Evolutionary conservation across 2,797 vertebrate genomes (phyloP).

Genomic region (Naso thynnoides): DNA sequence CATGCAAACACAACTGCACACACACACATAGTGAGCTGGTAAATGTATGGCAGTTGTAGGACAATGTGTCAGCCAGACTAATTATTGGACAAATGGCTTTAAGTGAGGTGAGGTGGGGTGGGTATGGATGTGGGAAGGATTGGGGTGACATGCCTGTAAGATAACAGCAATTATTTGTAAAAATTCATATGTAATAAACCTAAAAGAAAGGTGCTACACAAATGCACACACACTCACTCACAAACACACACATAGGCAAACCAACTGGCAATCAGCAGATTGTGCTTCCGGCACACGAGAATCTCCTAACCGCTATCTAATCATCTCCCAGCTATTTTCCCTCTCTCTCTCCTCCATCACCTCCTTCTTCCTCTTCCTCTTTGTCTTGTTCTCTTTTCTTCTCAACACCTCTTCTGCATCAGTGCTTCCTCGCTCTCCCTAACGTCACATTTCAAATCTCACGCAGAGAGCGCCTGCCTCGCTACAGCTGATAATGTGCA

Average conservation of each 20-base stretch:
- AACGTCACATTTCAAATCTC: constrained; percentile 66
- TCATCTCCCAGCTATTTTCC: constrained; percentile 46
- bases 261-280: constrained; percentile 34
- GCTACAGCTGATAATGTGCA: constrained; percentile 76
- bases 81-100: constrained; percentile 86
- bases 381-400: constrained; percentile 38
- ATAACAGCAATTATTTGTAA: constrained; percentile 60
- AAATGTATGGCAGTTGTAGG: constrained; percentile 44
- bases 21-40: constrained; percentile 15
- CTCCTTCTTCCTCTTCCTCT: constrained; percentile 43
- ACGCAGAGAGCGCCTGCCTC: constrained; percentile 63
- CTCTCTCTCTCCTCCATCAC: constrained; percentile 27
- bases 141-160: constrained; percentile 51
- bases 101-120: constrained; percentile 34
- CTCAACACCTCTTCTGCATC: constrained; percentile 51
- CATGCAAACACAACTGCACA: constrained; percentile 5
- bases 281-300: constrained; percentile 23
- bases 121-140: constrained; percentile 57
- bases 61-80: constrained; percentile 82
- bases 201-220: constrained; percentile 31
- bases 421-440: constrained; percentile 59
- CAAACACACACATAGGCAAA: constrained; percentile 4
- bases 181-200: constrained; percentile 46
- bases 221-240: constrained; percentile 5
- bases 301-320: constrained; percentile 42